Evolutionary conservation across 2,797 vertebrate species (phyloP), one percentile per base, ranked within the genome.

Genomic region (Novumbra hubbsi): DNA sequence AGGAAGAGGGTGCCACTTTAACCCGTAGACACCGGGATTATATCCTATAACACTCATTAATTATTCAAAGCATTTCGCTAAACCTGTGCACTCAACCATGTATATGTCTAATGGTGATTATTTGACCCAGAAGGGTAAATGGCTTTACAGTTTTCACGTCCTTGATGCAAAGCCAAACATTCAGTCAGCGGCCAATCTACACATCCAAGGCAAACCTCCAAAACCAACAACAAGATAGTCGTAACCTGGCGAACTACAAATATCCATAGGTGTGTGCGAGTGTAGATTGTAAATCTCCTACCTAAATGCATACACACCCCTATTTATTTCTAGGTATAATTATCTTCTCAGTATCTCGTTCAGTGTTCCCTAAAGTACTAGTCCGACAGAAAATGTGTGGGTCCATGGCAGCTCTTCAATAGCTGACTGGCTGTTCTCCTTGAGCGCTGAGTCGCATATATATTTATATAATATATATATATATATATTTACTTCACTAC

Each of bases 91-190:
- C 6, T 50, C 21, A 30, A 19, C 74, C 60, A 49, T 77, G 69
- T 69, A 68, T 52, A 76, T 74, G 57, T 34, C 21, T 32, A 49
- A 79, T 57, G 64, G 32, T 65, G 27, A 63, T 65, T 74, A 81
- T 76, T 81, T 80, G 79, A 64, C 74, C 78, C 77, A 66, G 45
- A 62, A 67, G 73, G 74, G 60, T 78, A 71, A 72, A 78, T 48
- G 62, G 62, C 34, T 71, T 72, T 80, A 62, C 75, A 60, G 64
- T 66, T 63, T 55, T 63, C 27, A 63, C 15, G 11, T 15, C 65
- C 73, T 77, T 75, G 21, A 55, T 73, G 49, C 68, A 52, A 17
- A 55, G 50, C 19, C 50, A 55, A 55, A 74, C 71, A 78, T 72
- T 71, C 75, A 82, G 76, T 74, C 73, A 82, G 38, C 52, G 66